Percentiles rank a stretch among this genome's conserved stretches.
These are phyloP conservation scores for Dromius quadrimaculatus DNA, from an alignment of 2,888 invertebrate genomes.

Conservation along the genomic window DNA sequence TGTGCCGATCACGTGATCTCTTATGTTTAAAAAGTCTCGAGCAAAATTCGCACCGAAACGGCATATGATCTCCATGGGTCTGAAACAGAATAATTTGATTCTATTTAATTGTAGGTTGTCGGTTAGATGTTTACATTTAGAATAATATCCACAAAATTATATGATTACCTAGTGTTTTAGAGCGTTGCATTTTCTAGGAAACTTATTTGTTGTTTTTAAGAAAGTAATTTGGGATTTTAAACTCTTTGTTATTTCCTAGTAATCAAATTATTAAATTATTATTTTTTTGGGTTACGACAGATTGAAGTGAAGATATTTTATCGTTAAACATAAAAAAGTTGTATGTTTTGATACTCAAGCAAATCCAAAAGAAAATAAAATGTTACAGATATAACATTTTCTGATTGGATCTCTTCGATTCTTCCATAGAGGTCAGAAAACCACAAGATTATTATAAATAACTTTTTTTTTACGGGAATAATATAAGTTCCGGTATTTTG, in stretches of 20 bases:
- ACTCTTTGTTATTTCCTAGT: constrained; percentile 9
- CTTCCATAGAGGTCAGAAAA: too few relatives aligned
- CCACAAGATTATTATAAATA: too few relatives aligned
- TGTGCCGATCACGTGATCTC: constrained; percentile 91
- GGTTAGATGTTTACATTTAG: constrained; percentile 19
- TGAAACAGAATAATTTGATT: constrained; percentile 26
- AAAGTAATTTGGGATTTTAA: constrained; percentile 12
- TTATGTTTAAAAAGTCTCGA: constrained; percentile 94
- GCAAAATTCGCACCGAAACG: constrained; percentile 93
- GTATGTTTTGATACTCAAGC: too few relatives aligned
- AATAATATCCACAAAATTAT: constrained; percentile 24
- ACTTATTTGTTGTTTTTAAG: constrained; percentile 21
- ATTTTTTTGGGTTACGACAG: constrained; percentile 9
- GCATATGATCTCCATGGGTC: constrained; percentile 93
- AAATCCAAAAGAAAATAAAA: too few relatives aligned
- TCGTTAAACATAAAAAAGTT: neutral
- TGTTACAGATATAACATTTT: too few relatives aligned
- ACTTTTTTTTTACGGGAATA: too few relatives aligned
- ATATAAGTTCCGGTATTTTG: too few relatives aligned
- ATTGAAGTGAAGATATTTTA: neutral
- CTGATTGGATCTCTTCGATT: too few relatives aligned
- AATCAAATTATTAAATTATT: constrained; percentile 37
- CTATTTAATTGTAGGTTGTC: constrained; percentile 27
- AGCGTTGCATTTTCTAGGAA: constrained; percentile 20
- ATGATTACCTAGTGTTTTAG: constrained; percentile 21